Percentiles rank a stretch among this genome's conserved stretches.
Conservation (phyloP, 2,888 invertebrate genomes). For the Augiades crinisus region DNA sequence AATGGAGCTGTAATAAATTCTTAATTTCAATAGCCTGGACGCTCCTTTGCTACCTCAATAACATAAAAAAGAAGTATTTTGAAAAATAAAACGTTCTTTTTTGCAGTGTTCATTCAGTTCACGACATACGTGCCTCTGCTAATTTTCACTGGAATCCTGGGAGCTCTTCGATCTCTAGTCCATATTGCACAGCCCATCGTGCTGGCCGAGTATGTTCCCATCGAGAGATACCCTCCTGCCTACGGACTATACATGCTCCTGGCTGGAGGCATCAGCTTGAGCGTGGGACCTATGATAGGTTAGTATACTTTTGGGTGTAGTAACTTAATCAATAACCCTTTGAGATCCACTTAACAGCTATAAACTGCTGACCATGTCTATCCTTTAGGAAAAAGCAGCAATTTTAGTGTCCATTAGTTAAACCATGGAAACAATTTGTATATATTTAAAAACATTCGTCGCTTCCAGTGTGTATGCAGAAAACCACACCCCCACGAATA, state of each 20-base stretch:
- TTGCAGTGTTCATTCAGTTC: constrained; percentile 81
- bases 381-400: too few species aligned
- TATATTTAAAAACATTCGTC: too few species aligned
- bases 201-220: constrained; percentile 83
- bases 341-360: too few species aligned
- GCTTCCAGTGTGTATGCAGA: too few species aligned
- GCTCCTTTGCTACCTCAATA: not conserved
- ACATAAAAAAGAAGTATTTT: too few species aligned
- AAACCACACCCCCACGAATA: too few species aligned
- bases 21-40: too few species aligned
- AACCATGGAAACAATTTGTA: too few species aligned
- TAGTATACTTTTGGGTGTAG: constrained; percentile 37
- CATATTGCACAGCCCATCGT: constrained; percentile 84
- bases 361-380: not conserved
- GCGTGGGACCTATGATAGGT: constrained; percentile 84
- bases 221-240: constrained; percentile 84
- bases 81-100: too few species aligned
- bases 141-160: constrained; percentile 74
- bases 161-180: constrained; percentile 81
- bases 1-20: too few species aligned
- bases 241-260: constrained; percentile 85
- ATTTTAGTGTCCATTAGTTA: too few species aligned
- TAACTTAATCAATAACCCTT: too few species aligned
- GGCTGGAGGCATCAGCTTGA: constrained; percentile 80
- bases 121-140: constrained; percentile 77